Conservation (phyloP, 2,888 invertebrate genomes). For the Hypsopygia costalis region DNA sequence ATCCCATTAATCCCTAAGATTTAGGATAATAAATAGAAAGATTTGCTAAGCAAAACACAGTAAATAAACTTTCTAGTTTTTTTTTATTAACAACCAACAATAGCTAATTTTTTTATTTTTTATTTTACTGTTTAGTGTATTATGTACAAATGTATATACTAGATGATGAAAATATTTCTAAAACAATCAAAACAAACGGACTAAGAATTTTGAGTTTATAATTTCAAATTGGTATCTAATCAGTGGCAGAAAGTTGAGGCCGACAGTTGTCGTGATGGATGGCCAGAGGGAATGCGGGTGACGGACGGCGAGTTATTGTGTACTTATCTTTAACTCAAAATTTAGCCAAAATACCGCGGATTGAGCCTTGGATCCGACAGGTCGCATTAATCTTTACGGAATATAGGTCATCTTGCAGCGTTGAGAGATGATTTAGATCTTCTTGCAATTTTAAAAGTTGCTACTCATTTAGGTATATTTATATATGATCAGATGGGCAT, state of each 20-base stretch:
- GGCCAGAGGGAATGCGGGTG: conserved; percentile 16
- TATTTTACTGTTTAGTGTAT: too few relatives aligned
- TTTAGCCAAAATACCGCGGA: background rate
- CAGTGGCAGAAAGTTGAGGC: conserved; percentile 12
- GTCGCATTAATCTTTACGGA: conserved; percentile 9
- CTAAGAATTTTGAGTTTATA: conserved; percentile 12
- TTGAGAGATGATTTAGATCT: background rate
- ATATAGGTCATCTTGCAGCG: background rate
- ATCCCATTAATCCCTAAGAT: too few relatives aligned
- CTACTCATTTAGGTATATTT: too few relatives aligned
- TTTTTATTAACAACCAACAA: too few relatives aligned
- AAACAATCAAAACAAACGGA: background rate
- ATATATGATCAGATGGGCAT: too few relatives aligned
- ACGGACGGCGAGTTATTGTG: conserved; percentile 11
- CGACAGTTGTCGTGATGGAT: conserved; percentile 15
- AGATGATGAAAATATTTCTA: background rate
- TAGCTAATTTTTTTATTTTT: too few relatives aligned
- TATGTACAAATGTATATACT: too few relatives aligned
- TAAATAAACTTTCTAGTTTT: too few relatives aligned
- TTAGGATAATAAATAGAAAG: too few relatives aligned
- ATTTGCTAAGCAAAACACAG: too few relatives aligned
- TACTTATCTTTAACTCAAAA: conserved; percentile 9
- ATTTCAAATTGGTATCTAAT: conserved; percentile 17
- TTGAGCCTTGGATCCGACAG: conserved; percentile 6
- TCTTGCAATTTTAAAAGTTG: background rate